Conservation (phyloP, 2,797 vertebrate genomes). For the Syndactyla subalaris region DNA sequence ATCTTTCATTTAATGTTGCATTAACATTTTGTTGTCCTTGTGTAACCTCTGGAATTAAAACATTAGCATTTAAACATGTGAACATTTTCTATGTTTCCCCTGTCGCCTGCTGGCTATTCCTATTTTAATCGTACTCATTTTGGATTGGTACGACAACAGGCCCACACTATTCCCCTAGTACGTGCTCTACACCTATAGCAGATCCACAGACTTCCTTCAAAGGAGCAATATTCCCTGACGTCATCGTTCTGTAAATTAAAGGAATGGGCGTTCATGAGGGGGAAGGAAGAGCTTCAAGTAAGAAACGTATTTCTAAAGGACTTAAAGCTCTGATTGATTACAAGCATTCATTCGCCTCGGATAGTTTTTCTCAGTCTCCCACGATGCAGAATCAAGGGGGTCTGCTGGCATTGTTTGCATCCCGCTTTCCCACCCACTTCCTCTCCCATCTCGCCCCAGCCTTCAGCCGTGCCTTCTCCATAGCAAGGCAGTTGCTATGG, state of each 20-base stretch:
- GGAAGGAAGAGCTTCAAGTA: conserved; percentile 56
- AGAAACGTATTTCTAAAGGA: conserved; percentile 23
- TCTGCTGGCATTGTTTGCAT: conserved; percentile 6
- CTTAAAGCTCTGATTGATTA: conserved; percentile 32
- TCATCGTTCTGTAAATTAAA: conserved; percentile 39
- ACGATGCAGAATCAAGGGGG: neutral
- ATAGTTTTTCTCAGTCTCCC: neutral
- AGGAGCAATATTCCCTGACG: conserved; percentile 12
- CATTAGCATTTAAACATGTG: conserved; percentile 80
- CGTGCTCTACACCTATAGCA: conserved; percentile 9
- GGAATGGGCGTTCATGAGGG: conserved; percentile 34
- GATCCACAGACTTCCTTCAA: neutral
- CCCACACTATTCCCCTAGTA: conserved; percentile 11
- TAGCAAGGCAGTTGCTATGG: conserved; percentile 34
- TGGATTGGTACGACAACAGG: neutral
- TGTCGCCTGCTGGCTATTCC: conserved; percentile 9
- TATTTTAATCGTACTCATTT: neutral
- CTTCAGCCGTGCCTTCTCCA: neutral
- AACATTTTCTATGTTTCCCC: conserved; percentile 57
- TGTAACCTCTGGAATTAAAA: conserved; percentile 76
- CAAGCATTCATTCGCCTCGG: neutral
- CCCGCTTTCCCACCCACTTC: conserved; percentile 23
- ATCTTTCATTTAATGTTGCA: conserved; percentile 77
- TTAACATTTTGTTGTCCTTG: conserved; percentile 82
- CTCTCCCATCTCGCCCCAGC: neutral